A percentile compares a stretch with the other conserved stretches of the same genome.
These are phyloP conservation scores for Luperina testacea DNA, from an alignment of 2,888 invertebrate species.

Conservation along the genomic window DNA sequence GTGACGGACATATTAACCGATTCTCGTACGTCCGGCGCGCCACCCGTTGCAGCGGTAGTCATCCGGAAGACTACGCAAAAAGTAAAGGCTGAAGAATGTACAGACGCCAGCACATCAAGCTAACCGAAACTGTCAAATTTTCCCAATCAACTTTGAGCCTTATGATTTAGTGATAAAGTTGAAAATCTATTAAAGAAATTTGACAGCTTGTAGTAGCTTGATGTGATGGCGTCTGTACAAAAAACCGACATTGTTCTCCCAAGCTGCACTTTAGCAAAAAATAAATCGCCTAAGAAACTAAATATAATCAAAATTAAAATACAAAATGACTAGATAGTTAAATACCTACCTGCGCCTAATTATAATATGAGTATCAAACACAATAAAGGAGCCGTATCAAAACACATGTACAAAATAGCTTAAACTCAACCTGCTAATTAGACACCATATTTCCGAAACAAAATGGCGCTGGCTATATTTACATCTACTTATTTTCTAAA, in stretches of 20 bases:
- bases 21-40: not conserved
- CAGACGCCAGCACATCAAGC: too few species aligned
- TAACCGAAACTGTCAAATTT: too few species aligned
- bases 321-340: not conserved
- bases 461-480: slow-evolving; percentile 58
- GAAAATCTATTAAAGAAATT: too few species aligned
- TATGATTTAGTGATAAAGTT: too few species aligned
- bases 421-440: slow-evolving; percentile 46
- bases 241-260: not conserved
- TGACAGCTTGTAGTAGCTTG: too few species aligned
- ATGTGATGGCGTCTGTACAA: not conserved
- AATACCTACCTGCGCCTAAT: not conserved
- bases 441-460: slow-evolving; percentile 20
- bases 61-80: not conserved
- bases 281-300: not conserved
- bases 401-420: slow-evolving; percentile 17
- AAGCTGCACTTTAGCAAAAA: not conserved
- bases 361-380: too few species aligned
- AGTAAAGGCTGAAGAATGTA: not conserved
- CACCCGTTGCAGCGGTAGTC: not conserved
- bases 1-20: not conserved
- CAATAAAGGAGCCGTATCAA: not conserved
- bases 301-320: not conserved
- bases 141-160: too few species aligned
- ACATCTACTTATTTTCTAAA: slow-evolving; percentile 47